A percentile compares a stretch with the other conserved stretches of the same genome.
Conservation (phyloP, 1,140 invertebrate species). For the Lepidotrigona ventralis region DNA sequence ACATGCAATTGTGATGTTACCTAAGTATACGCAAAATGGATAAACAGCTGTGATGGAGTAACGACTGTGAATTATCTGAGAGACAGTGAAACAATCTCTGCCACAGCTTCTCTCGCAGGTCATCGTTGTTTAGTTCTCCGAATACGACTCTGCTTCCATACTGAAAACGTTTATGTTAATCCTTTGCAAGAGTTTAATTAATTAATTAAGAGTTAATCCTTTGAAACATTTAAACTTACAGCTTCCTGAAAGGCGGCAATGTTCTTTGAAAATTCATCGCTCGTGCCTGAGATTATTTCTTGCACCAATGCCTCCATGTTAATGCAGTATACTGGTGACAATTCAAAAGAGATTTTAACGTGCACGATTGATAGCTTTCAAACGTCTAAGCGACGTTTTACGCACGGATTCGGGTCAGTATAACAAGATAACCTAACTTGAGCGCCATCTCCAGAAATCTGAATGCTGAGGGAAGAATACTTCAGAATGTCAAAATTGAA, state of each 20-base stretch:
- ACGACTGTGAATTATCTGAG: constrained; percentile 71
- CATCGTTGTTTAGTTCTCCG: constrained; percentile 78
- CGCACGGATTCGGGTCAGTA: background rate
- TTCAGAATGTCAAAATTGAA: background rate
- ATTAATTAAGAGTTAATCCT: no score
- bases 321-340: background rate
- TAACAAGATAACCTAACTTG: background rate
- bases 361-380: background rate
- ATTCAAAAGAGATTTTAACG: background rate
- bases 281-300: constrained; percentile 60
- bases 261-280: constrained; percentile 60
- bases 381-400: background rate
- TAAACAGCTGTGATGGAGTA: constrained; percentile 79
- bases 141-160: constrained; percentile 79
- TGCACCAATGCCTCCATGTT: constrained; percentile 61
- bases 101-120: constrained; percentile 81
- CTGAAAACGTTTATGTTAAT: constrained; percentile 67
- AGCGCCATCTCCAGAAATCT: constrained; percentile 6
- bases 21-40: constrained; percentile 81
- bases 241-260: constrained; percentile 67
- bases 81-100: constrained; percentile 79
- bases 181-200: background rate
- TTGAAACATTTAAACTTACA: constrained; percentile 58
- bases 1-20: constrained; percentile 67
- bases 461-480: background rate